Evolutionary conservation across 2,797 vertebrate species (phyloP), one percentile per base, ranked within the genome.

Genomic region (Stomatorhinus walkeri): DNA sequence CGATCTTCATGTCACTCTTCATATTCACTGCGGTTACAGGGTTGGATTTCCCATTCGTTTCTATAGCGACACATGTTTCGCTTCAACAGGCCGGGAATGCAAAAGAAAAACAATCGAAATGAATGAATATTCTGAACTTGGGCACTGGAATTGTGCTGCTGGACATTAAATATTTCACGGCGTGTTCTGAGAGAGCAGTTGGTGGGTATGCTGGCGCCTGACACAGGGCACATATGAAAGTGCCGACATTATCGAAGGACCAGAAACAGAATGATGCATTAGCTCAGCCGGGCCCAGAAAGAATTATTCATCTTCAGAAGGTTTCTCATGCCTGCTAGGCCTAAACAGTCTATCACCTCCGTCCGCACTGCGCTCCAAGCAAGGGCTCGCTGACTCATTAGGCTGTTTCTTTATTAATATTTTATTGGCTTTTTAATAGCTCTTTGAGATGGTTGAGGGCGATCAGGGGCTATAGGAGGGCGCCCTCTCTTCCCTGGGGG

Each of bases 251-350:
- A 96, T 96, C 95, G 94, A 94, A 95, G 94, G 95, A 95, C 95
- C 96, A 96, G 95, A 97, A 97, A 97, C 95, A 96, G 96, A 96
- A 97, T 96, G 96, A 95, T 96, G 97, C 96, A 97, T 97, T 96
- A 96, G 95, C 95, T 96, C 95, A 96, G 96, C 96, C 95, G 95
- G 95, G 94, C 96, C 95, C 96, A 96, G 96, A 96, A 96, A 96
- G 95, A 96, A 97, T 96, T 96, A 96, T 96, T 97, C 95, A 97
- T 97, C 96, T 96, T 96, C 96, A 96, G 96, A 96, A 96, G 95
- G 95, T 96, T 96, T 96, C 96, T 96, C 96, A 96, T 96, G 96
- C 96, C 97, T 95, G 95, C 96, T 94, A 97, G 96, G 96, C 95
- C 94, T 95, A 95, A 95, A 95, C 94, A 95, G 96, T 96, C 95